phyloP scores from a whole-genome alignment of 2,888 invertebrate species.

The Apeira syringaria region DNA sequence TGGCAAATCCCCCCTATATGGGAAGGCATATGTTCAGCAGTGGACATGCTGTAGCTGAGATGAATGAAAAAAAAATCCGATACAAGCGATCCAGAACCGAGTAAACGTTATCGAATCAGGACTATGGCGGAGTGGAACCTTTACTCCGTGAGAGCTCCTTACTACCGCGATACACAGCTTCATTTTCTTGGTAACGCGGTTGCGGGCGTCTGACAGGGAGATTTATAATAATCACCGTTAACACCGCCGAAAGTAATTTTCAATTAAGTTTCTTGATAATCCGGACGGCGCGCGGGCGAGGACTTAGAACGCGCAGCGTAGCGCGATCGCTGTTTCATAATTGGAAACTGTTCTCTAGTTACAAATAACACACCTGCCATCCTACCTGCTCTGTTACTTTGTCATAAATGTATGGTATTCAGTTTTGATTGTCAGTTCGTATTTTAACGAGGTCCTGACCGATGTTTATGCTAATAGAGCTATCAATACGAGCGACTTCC shows the following conservation, averaged over 20 bases:
- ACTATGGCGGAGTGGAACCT: background rate
- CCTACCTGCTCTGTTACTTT: slow-evolving; percentile 15
- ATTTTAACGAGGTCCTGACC: slow-evolving; percentile 35
- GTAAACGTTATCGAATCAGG: slow-evolving; percentile 14
- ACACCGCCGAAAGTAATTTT: slow-evolving; percentile 74
- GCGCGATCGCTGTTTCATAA: slow-evolving; percentile 52
- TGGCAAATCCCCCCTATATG: too few relatives aligned
- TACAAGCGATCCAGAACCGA: too few relatives aligned
- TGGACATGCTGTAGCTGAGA: too few relatives aligned
- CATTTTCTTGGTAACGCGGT: slow-evolving; percentile 48
- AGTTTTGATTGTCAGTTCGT: slow-evolving; percentile 35
- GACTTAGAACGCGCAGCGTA: slow-evolving; percentile 60
- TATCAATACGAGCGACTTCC: slow-evolving; percentile 53
- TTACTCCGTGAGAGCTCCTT: slow-evolving; percentile 52
- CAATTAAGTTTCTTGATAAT: slow-evolving; percentile 78
- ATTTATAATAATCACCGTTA: slow-evolving; percentile 64
- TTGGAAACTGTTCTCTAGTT: slow-evolving; percentile 70
- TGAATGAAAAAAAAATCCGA: too few relatives aligned
- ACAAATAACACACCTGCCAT: slow-evolving; percentile 58
- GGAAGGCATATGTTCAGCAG: too few relatives aligned
- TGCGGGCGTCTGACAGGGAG: slow-evolving; percentile 58
- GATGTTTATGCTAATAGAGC: slow-evolving; percentile 48
- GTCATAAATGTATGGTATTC: slow-evolving; percentile 31
- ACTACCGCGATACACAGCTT: slow-evolving; percentile 56
- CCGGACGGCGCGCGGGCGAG: slow-evolving; percentile 65